Evolutionary conservation across 2,888 invertebrate species (phyloP), one percentile per base, ranked within the genome.

Genomic region (Temnothorax unifasciatus): DNA sequence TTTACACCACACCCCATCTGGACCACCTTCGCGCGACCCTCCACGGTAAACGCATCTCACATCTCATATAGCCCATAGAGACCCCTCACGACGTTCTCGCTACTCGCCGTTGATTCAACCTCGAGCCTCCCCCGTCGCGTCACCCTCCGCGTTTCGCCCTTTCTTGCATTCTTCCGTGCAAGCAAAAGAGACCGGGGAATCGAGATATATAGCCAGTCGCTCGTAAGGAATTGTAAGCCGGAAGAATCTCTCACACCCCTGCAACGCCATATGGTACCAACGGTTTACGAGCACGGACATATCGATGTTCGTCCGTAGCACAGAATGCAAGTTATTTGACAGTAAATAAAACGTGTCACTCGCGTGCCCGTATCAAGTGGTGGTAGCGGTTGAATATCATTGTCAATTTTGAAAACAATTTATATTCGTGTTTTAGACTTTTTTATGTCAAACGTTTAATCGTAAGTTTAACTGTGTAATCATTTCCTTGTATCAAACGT

Each of bases 11-110:
- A 54, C 76, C 68, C 75, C 63, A 66, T 66, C 81, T 61, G 59
- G 50, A 66, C 75, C 81, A 66, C 50, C 75, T 76, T 71, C 25
- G 54, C 63, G 41, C 66, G 69, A 52, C 64, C 83, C 64, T 85
- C 63, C 50, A 41, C 74, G 25, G 61, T 41, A 79, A 79, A 79
- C 76, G 89, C 85, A 83, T 79, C 68, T 63, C 68, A n/a, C 85
- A 83, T 79, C 68, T 63, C 68, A n/a, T 71, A 82, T 34, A 69
- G 44, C 50, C 74, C 52, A n/a, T 75, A 57, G 41, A 77, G 61
- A 83, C 68, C 87, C 69, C 69, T 74, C 44, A 59, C 85, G 82
- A 83, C 15, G 69, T 59, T 66, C 25, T 81, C 69, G 21, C 64
- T 47, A 47, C 38, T 83, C 86, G 57, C 63, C n/a, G 59, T 66